Percentiles rank a stretch among this genome's conserved stretches.
These are phyloP conservation scores for Ligdia adustata DNA, from an alignment of 2,888 invertebrate genomes.

Conservation along the genomic window DNA sequence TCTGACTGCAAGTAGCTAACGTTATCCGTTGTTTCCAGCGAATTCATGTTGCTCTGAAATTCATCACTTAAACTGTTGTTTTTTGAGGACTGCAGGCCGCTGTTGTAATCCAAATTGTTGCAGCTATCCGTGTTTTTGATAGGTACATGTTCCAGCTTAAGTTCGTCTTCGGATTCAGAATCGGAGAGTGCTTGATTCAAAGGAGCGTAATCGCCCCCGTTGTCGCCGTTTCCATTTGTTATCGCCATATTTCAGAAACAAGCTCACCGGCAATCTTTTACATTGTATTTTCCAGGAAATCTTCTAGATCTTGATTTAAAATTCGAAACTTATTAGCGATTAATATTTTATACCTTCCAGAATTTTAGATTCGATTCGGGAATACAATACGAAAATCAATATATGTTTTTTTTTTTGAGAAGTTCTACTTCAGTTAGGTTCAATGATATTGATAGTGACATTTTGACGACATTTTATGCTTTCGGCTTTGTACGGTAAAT, in stretches of 20 bases:
- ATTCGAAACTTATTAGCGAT: too few species aligned
- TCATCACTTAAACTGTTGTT: conserved; percentile 77
- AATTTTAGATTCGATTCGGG: too few species aligned
- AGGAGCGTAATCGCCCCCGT: conserved; percentile 87
- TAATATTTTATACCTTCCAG: too few species aligned
- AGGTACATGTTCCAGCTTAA: conserved; percentile 63
- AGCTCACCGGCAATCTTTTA: conserved; percentile 8
- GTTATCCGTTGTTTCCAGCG: conserved; percentile 77
- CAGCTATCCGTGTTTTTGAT: conserved; percentile 66
- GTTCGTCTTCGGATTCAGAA: conserved; percentile 90
- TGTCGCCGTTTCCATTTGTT: conserved; percentile 71
- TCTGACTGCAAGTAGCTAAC: conserved; percentile 78
- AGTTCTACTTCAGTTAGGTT: too few species aligned
- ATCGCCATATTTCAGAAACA: conserved; percentile 65
- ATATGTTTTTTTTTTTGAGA: too few species aligned
- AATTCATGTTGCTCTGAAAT: conserved; percentile 73
- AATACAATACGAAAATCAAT: too few species aligned
- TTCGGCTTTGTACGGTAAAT: too few species aligned
- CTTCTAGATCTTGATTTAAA: too few species aligned
- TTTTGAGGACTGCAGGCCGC: conserved; percentile 71
- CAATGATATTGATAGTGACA: too few species aligned
- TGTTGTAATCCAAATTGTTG: conserved; percentile 75
- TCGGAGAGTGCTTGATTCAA: conserved; percentile 91
- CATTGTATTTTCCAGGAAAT: conserved; percentile 24
- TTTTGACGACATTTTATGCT: too few species aligned